phyloP scores from a whole-genome alignment of 2,113 vertebrate genomes.

The Callorhinus ursinus region DNA sequence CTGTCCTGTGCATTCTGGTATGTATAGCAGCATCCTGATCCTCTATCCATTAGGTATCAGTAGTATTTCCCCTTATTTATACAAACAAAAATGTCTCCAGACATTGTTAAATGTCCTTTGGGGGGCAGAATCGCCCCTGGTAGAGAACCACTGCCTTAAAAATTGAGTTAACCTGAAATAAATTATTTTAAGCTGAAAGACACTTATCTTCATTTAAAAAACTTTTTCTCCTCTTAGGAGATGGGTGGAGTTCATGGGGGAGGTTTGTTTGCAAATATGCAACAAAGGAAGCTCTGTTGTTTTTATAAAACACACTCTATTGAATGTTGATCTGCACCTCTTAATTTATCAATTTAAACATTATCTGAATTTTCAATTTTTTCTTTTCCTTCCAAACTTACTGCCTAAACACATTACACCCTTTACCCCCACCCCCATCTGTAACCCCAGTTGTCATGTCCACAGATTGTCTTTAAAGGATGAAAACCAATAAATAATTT shows the following conservation, averaged over 20 bases:
- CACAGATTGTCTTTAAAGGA: not conserved
- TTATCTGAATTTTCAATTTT: not conserved
- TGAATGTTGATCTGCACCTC: not conserved
- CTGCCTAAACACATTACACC: not conserved
- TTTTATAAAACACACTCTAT: slow-evolving; percentile 14
- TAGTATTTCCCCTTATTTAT: not conserved
- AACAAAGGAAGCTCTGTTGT: slow-evolving; percentile 2
- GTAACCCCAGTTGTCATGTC: not conserved
- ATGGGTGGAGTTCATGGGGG: not conserved
- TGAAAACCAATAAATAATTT: slow-evolving; percentile 22
- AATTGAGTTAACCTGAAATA: not conserved
- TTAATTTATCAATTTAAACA: not conserved
- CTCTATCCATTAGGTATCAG: not conserved
- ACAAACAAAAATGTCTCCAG: not conserved
- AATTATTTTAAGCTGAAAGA: slow-evolving; percentile 53
- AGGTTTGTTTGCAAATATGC: not conserved
- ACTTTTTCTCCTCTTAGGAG: not conserved
- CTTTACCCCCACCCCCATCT: not conserved
- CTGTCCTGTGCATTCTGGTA: not conserved
- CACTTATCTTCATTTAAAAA: slow-evolving; percentile 16
- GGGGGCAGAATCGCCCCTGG: not conserved
- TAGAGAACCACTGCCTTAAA: slow-evolving; percentile 25
- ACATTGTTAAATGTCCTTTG: not conserved
- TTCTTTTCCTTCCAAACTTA: not conserved
- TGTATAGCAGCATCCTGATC: not conserved